Conservation (phyloP, 2,113 vertebrate species). For the Mormyrus lacerda region DNA sequence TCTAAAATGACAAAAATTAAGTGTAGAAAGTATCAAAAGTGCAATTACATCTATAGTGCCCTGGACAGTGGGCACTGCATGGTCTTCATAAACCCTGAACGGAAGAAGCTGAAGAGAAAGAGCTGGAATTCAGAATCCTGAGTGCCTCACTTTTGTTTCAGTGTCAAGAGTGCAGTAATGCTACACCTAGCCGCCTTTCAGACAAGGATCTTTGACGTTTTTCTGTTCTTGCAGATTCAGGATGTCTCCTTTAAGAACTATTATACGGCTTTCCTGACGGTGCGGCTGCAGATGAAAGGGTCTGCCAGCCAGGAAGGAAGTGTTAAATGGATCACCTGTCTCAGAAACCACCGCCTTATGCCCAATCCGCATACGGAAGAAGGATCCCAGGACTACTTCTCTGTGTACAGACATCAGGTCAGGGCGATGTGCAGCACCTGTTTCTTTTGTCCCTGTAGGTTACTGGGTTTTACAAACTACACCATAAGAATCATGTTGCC, state of each 20-base stretch:
- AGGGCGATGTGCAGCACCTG: conserved; percentile 9
- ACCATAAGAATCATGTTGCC: background rate
- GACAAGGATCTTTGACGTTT: background rate
- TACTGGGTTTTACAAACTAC: conserved; percentile 9
- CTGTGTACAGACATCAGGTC: conserved; percentile 74
- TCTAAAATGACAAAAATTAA: background rate
- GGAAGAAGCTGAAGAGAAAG: background rate
- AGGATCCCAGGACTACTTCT: conserved; percentile 81
- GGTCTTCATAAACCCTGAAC: background rate
- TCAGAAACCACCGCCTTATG: conserved; percentile 75
- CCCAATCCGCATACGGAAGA: conserved; percentile 79
- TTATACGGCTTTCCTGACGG: conserved; percentile 81
- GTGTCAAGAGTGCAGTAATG: background rate
- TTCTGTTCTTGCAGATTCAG: conserved; percentile 58
- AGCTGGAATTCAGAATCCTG: no score
- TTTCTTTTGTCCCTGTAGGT: background rate
- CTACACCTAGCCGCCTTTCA: background rate
- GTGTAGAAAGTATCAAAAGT: background rate
- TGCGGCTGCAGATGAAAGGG: conserved; percentile 65
- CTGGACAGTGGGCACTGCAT: background rate
- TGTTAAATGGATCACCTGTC: conserved; percentile 71
- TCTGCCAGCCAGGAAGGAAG: conserved; percentile 35
- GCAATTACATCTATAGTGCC: background rate
- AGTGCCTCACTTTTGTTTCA: background rate
- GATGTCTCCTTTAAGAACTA: conserved; percentile 83